Conservation (phyloP, 2,888 invertebrate species). For the Poecilobothrus nobilitatus region DNA sequence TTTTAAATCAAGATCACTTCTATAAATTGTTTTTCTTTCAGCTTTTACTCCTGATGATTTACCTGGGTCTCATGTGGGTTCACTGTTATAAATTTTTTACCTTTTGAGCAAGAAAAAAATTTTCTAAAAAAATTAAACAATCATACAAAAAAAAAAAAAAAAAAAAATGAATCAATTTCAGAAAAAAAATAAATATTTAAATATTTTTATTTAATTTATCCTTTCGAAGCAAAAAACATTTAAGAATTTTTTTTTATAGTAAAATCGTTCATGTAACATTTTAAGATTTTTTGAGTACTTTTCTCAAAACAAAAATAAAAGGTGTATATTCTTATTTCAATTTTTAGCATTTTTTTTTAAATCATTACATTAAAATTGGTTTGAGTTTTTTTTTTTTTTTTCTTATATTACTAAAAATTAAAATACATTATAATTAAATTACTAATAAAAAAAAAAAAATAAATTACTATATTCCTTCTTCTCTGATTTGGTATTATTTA, state of each 20-base stretch:
- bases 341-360: too few species aligned
- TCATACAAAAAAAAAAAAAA: background rate
- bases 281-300: background rate
- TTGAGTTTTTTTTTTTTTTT: too few species aligned
- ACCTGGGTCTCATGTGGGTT: slow-evolving; percentile 34
- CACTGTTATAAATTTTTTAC: slow-evolving; percentile 26
- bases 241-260: background rate
- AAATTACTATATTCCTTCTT: too few species aligned
- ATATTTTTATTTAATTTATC: background rate
- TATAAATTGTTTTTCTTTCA: slow-evolving; percentile 31
- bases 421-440: too few species aligned
- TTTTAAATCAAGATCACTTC: background rate
- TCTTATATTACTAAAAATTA: too few species aligned
- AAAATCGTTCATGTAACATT: too few species aligned
- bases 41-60: slow-evolving; percentile 41
- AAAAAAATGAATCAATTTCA: background rate
- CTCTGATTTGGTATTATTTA: too few species aligned
- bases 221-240: background rate
- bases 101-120: background rate
- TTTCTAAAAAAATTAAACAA: background rate
- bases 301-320: background rate
- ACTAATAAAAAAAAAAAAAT: too few species aligned
- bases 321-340: background rate
- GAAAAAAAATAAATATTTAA: background rate
- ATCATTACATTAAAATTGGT: too few species aligned